Evolutionary conservation across 2,888 invertebrate genomes (phyloP).

Genomic region (Copidosoma aretas): DNA sequence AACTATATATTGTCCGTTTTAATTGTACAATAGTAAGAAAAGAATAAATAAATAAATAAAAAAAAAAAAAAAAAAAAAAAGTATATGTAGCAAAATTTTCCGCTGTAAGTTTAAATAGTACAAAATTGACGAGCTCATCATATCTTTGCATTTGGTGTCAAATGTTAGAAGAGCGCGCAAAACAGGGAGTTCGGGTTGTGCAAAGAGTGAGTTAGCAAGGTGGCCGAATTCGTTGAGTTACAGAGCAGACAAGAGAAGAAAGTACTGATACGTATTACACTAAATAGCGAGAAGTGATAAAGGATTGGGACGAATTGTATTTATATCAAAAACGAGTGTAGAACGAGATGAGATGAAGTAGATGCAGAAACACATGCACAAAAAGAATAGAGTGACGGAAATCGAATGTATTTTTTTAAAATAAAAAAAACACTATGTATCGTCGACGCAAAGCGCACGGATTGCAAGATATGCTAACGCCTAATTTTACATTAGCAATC

Average conservation of each 20-base stretch:
- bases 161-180: constrained; percentile 3
- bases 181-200: no score
- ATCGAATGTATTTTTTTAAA: no score
- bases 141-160: constrained; percentile 30
- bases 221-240: no score
- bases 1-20: constrained; percentile 50
- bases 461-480: constrained; percentile 37
- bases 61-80: constrained; percentile 19
- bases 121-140: constrained; percentile 44
- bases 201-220: no score
- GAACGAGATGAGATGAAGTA: no score
- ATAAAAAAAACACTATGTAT: constrained; percentile 33
- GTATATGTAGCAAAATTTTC: constrained; percentile 37
- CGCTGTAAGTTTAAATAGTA: constrained; percentile 45
- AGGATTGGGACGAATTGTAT: no score
- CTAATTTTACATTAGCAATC: constrained; percentile 31
- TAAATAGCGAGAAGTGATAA: no score
- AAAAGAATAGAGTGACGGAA: no score
- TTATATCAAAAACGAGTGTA: no score
- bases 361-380: no score
- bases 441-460: constrained; percentile 30
- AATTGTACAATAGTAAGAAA: constrained; percentile 46
- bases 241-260: no score
- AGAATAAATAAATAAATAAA: constrained; percentile 11
- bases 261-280: no score